Conservation (phyloP, 2,113 vertebrate genomes). For the Felis catus region DNA sequence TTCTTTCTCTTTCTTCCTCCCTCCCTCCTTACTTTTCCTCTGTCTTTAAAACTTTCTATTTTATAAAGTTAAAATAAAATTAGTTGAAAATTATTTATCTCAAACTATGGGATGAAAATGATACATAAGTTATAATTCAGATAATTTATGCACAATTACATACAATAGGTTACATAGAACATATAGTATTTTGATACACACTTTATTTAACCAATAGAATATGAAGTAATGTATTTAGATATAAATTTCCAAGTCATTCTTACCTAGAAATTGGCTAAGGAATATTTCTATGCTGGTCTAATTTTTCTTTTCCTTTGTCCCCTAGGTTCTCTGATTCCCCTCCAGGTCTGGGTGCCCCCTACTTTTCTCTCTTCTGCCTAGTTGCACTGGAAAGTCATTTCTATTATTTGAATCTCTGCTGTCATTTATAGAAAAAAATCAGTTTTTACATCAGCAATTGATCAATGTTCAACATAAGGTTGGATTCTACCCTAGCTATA, state of each 20-base stretch:
- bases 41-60: not conserved
- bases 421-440: not conserved
- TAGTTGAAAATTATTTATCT: not conserved
- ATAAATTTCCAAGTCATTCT: not conserved
- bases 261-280: not conserved
- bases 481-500: not conserved
- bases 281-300: not conserved
- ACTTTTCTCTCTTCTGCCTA: not conserved
- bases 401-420: not conserved
- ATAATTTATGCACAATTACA: not conserved
- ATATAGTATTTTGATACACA: not conserved
- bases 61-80: not conserved
- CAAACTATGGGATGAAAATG: not conserved
- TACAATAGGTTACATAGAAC: not conserved
- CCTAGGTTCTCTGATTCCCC: not conserved
- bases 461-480: not conserved
- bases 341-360: not conserved
- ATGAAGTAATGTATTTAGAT: not conserved
- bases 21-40: not conserved
- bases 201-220: not conserved
- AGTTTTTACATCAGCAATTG: not conserved
- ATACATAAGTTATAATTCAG: not conserved
- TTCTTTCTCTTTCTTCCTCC: too few relatives aligned
- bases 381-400: not conserved
- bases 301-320: not conserved